Conservation (phyloP, 2,888 invertebrate genomes). For the Notodonta dromedarius region DNA sequence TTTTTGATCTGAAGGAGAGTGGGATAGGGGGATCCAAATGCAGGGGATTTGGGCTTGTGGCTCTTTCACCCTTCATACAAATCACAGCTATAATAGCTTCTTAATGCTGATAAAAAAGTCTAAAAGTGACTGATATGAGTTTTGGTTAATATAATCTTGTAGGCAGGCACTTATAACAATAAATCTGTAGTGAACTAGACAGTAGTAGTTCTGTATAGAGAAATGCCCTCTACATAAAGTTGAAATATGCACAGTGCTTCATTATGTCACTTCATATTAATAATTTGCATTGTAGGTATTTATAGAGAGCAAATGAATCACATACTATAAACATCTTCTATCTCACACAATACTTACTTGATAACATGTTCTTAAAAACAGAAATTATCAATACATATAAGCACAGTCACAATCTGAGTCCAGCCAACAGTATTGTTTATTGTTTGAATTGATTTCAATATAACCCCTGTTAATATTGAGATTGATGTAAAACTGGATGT, state of each 20-base stretch:
- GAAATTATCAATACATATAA: constrained; percentile 43
- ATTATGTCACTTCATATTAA: constrained; percentile 30
- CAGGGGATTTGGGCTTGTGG: too few relatives aligned
- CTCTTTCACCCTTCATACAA: too few relatives aligned
- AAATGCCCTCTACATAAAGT: not conserved
- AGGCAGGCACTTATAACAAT: too few relatives aligned
- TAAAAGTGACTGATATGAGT: too few relatives aligned
- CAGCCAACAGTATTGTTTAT: constrained; percentile 37
- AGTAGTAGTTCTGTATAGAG: too few relatives aligned
- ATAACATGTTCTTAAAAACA: constrained; percentile 65
- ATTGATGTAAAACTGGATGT: constrained; percentile 10
- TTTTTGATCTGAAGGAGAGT: too few relatives aligned
- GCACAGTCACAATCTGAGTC: constrained; percentile 36
- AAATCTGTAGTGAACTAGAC: too few relatives aligned
- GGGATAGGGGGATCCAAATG: too few relatives aligned
- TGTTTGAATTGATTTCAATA: constrained; percentile 33
- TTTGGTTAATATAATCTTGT: too few relatives aligned
- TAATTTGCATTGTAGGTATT: constrained; percentile 30
- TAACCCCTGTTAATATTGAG: constrained; percentile 18
- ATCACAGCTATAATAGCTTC: too few relatives aligned
- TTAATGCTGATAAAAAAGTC: too few relatives aligned
- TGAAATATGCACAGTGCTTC: constrained; percentile 16
- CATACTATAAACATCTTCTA: constrained; percentile 56
- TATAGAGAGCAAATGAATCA: constrained; percentile 55
- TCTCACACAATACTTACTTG: constrained; percentile 53